Base-by-base conservation (phyloP, 2,113 vertebrate genomes). In the Campylomormyrus numenius region DNA sequence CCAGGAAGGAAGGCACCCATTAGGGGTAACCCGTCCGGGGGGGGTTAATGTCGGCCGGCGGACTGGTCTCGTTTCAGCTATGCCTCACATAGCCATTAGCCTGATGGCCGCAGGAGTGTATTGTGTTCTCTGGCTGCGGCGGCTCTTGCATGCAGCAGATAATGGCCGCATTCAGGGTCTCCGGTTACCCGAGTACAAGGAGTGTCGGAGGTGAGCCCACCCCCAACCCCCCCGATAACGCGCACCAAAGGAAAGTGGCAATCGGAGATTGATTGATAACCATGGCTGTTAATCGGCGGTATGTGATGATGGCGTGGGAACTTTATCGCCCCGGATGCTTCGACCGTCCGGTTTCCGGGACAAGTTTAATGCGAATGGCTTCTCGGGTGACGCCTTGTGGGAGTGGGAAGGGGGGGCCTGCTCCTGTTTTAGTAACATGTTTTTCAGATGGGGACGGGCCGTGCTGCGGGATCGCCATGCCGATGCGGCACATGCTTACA, bases 1-100 rank as follows among this genome's bases (percentile, higher is more conserved):
- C 66, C 70, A 2, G 17, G 66, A 56, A 13, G 90, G 93, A 91
- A 92, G 94, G 21, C 92, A 92, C 91, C 53, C 95, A 91, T 90
- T 91, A 92, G 52, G 92, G 70, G 17, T 88, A 93, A 92, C 86
- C 93, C 50, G 88, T 92, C 90, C 92, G 87, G 17, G 15, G 53
- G 56, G 66, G 83, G 56, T 87, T 48, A 50, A 74, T 90, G 24
- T 27, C 45, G 89, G 89, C 6, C 19, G 50, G 10, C 10, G 24
- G 24, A 3, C 58, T n/a, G 58, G 10, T 1, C 83, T 42, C 56
- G 48, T 9, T 87, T 86, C 83, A 86, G 89, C 56, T 39, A 31
- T 4, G n/a, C 85, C 70, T 87, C 17, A 87, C 19, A 35, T 46
- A 6, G n/a, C 46, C 89, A 77, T 90, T 87, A 66, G n/a, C 45